A percentile compares a stretch with the other conserved stretches of the same genome.
These are phyloP conservation scores for Pica pica DNA, from an alignment of 2,113 vertebrate genomes.

Conservation along the genomic window DNA sequence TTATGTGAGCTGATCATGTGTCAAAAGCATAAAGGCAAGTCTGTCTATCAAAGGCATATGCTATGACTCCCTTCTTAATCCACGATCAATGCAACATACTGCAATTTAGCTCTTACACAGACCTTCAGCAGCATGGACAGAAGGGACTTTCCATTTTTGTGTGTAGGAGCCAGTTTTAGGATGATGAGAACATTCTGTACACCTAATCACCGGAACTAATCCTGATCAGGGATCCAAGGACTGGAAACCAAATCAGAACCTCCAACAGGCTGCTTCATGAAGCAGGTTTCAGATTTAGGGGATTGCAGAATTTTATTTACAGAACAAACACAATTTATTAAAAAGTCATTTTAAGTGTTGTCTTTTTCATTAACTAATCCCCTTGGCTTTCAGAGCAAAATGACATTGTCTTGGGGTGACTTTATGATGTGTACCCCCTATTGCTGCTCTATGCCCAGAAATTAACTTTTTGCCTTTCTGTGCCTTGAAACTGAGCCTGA, in stretches of 20 bases:
- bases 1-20: background rate
- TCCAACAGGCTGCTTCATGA: background rate
- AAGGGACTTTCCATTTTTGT: background rate
- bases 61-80: background rate
- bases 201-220: background rate
- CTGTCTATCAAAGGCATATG: background rate
- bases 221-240: background rate
- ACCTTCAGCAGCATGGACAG: background rate
- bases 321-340: background rate
- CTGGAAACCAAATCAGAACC: background rate
- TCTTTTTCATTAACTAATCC: background rate
- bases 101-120: background rate
- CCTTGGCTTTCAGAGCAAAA: background rate
- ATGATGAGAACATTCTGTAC: background rate
- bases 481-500: too few relatives aligned
- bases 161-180: background rate
- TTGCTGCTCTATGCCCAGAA: too few relatives aligned
- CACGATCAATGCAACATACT: background rate
- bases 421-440: too few relatives aligned
- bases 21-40: background rate
- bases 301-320: background rate
- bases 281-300: background rate
- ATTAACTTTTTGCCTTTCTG: too few relatives aligned
- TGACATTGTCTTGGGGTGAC: background rate
- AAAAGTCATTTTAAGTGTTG: background rate